These are phyloP conservation scores for Ectropis crepuscularia DNA, from an alignment of 2,888 invertebrate species.

Conservation along the genomic window DNA sequence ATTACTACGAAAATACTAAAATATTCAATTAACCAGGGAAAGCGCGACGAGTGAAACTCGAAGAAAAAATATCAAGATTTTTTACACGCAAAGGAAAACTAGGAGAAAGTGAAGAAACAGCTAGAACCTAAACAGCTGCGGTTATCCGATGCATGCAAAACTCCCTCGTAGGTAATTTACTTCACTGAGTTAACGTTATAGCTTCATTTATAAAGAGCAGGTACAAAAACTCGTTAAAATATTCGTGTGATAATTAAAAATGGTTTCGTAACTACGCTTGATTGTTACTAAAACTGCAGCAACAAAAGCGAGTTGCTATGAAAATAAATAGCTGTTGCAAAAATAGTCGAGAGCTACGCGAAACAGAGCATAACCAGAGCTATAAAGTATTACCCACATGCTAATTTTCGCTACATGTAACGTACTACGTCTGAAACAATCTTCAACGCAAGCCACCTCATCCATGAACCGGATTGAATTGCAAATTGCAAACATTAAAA, in stretches of 20 bases:
- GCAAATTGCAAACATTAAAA: conserved; percentile 55
- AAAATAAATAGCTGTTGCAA: conserved; percentile 77
- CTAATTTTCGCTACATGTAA: conserved; percentile 76
- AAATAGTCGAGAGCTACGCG: conserved; percentile 70
- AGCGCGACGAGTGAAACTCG: conserved; percentile 76
- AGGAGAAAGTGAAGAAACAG: conserved; percentile 63
- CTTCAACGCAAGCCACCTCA: conserved; percentile 72
- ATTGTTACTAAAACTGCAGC: conserved; percentile 49
- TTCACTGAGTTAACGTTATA: conserved; percentile 19
- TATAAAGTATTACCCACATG: conserved; percentile 81
- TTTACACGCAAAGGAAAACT: conserved; percentile 80
- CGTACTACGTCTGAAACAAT: conserved; percentile 66
- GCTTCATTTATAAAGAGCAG: conserved; percentile 25
- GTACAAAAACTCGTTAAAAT: conserved; percentile 36
- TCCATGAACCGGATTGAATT: conserved; percentile 68
- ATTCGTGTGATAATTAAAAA: conserved; percentile 32
- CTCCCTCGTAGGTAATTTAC: conserved; percentile 40
- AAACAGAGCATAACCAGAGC: conserved; percentile 80
- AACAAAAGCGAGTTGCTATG: conserved; percentile 70
- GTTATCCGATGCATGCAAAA: conserved; percentile 49
- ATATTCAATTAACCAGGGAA: conserved; percentile 79
- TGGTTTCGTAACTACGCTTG: conserved; percentile 38
- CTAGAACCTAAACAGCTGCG: conserved; percentile 30
- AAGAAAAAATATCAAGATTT: conserved; percentile 79
- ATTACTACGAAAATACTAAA: conserved; percentile 72